phyloP scores from a whole-genome alignment of 2,888 invertebrate species.

The Anorthoa munda region DNA sequence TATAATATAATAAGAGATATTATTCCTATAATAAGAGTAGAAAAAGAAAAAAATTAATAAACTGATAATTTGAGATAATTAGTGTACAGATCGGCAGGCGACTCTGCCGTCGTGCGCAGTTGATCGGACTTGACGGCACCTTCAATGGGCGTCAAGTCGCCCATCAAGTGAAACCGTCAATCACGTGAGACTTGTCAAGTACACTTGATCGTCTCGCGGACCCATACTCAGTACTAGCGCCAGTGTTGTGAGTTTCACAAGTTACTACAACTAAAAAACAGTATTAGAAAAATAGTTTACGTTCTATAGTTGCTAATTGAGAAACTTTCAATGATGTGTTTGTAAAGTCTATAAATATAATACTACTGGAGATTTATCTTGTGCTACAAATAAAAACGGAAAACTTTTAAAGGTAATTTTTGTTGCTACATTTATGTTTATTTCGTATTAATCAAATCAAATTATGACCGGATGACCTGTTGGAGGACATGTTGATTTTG shows the following conservation, averaged over 20 bases:
- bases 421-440: slow-evolving; percentile 7
- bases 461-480: slow-evolving; percentile 84
- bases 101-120: too few relatives aligned
- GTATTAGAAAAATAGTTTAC: slow-evolving; percentile 26
- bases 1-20: too few relatives aligned
- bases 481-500: slow-evolving; percentile 89
- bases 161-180: too few relatives aligned
- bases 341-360: slow-evolving; percentile 4
- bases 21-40: too few relatives aligned
- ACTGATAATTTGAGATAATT: too few relatives aligned
- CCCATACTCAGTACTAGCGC: slow-evolving; percentile 6
- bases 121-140: too few relatives aligned
- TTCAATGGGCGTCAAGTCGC: too few relatives aligned
- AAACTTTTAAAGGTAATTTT: slow-evolving; percentile 41
- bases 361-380: slow-evolving; percentile 19
- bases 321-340: slow-evolving; percentile 50
- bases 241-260: neutral
- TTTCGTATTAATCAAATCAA: slow-evolving; percentile 37
- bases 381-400: slow-evolving; percentile 37
- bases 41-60: too few relatives aligned
- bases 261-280: slow-evolving; percentile 12
- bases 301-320: slow-evolving; percentile 51
- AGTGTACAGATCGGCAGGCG: too few relatives aligned
- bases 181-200: too few relatives aligned
- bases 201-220: too few relatives aligned